Evolutionary conservation across 2,797 vertebrate species (phyloP).

Genomic region (Falco novaeseelandiae): DNA sequence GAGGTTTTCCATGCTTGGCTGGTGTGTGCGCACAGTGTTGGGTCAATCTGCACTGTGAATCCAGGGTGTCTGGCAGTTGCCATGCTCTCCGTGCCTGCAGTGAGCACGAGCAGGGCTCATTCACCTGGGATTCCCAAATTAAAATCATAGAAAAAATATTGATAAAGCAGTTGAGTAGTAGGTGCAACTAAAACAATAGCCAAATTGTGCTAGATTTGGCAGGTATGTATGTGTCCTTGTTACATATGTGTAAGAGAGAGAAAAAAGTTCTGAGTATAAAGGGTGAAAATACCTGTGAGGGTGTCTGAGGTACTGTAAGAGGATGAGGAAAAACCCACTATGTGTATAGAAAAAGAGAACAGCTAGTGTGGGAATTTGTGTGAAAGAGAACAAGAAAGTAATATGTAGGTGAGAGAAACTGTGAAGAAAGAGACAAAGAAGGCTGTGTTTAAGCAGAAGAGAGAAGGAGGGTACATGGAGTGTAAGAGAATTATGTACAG

Average conservation of each 20-base stretch:
- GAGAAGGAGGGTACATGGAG: neutral
- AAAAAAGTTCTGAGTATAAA: neutral
- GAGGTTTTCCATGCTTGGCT: neutral
- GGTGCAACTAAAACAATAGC: neutral
- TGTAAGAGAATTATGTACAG: neutral
- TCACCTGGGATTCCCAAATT: neutral
- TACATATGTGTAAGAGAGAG: neutral
- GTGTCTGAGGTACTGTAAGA: neutral
- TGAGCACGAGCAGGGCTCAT: neutral
- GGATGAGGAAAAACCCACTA: accelerated
- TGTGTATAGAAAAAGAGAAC: neutral
- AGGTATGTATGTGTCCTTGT: neutral
- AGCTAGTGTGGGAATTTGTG: neutral
- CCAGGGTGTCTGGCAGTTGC: neutral
- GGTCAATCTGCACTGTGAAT: neutral
- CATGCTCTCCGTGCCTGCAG: neutral
- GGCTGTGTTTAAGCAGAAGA: neutral
- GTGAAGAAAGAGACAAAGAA: neutral
- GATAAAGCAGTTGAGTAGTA: neutral
- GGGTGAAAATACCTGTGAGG: neutral
- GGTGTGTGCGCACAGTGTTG: neutral
- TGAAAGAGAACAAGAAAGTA: neutral
- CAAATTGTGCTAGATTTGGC: neutral
- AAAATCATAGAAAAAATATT: neutral
- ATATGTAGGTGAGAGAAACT: neutral